phyloP scores from a whole-genome alignment of 2,888 invertebrate species.

The Eristalinus sepulchralis region DNA sequence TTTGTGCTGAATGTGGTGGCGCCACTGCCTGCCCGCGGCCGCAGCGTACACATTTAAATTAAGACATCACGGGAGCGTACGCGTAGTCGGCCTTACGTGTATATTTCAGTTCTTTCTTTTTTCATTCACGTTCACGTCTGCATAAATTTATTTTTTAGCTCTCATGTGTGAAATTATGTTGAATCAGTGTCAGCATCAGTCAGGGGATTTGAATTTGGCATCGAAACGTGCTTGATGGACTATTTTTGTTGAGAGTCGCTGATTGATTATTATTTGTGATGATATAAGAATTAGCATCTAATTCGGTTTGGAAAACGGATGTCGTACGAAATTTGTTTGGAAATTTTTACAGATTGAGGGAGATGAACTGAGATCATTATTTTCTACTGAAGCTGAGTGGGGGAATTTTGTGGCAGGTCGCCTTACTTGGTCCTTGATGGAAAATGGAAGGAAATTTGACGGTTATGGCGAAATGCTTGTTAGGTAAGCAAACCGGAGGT shows the following conservation, averaged over 20 bases:
- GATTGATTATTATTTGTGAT: constrained; percentile 39
- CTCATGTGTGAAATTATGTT: constrained; percentile 37
- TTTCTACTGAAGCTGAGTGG: too few relatives aligned
- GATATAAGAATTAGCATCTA: neutral
- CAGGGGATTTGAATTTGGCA: constrained; percentile 44
- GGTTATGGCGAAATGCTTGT: too few relatives aligned
- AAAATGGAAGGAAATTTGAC: too few relatives aligned
- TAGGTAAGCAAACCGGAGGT: too few relatives aligned
- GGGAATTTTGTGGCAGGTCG: too few relatives aligned
- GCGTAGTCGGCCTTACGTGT: constrained; percentile 4
- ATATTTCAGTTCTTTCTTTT: neutral
- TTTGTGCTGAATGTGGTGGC: neutral
- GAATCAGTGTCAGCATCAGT: constrained; percentile 39
- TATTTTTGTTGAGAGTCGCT: constrained; percentile 35
- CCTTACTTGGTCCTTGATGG: too few relatives aligned
- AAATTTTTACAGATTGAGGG: neutral
- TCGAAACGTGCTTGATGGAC: constrained; percentile 21
- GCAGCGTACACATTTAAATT: neutral
- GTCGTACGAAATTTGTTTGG: neutral
- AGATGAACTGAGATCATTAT: neutral
- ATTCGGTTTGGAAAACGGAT: neutral
- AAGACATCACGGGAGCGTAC: constrained; percentile 2
- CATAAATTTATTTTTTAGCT: constrained; percentile 39
- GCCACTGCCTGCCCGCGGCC: too few relatives aligned
- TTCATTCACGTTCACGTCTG: constrained; percentile 10